A percentile compares a stretch with the other conserved stretches of the same genome.
These are phyloP conservation scores for Xenopus borealis DNA, from an alignment of 2,113 vertebrate genomes.

Conservation along the genomic window DNA sequence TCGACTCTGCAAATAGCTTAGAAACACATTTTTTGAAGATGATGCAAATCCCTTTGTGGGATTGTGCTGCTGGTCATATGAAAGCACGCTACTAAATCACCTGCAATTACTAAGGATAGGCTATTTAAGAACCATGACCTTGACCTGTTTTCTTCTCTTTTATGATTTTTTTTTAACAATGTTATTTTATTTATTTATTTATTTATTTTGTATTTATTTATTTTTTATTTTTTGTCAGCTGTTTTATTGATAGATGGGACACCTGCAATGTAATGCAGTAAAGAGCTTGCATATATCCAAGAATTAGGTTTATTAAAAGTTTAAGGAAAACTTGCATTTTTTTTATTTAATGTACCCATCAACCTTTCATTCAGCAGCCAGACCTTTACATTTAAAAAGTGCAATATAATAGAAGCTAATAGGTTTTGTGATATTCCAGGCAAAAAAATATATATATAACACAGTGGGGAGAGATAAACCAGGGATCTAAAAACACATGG, in stretches of 20 bases:
- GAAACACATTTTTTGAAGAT: constrained; percentile 42
- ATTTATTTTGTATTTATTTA: no score
- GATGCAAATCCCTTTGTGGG: constrained; percentile 45
- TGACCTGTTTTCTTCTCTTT: constrained; percentile 19
- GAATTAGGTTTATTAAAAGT: neutral
- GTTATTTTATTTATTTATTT: constrained; percentile 1
- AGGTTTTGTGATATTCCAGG: neutral
- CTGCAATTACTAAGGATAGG: constrained; percentile 31
- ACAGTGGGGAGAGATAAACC: no score
- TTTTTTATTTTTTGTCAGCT: neutral
- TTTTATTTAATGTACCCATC: neutral
- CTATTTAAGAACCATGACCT: constrained; percentile 7
- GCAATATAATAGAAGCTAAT: neutral
- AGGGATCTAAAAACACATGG: no score
- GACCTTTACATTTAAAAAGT: no score
- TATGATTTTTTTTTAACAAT: neutral
- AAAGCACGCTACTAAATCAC: constrained; percentile 38
- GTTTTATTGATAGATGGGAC: neutral
- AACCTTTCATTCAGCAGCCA: neutral
- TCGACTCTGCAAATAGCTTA: constrained; percentile 41
- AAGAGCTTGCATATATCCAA: no score
- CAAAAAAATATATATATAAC: no score
- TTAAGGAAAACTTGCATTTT: neutral
- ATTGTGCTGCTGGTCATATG: constrained; percentile 42
- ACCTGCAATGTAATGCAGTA: neutral